These are phyloP conservation scores for Myrmecobius fasciatus DNA, from an alignment of 2,113 vertebrate genomes.

Conservation along the genomic window DNA sequence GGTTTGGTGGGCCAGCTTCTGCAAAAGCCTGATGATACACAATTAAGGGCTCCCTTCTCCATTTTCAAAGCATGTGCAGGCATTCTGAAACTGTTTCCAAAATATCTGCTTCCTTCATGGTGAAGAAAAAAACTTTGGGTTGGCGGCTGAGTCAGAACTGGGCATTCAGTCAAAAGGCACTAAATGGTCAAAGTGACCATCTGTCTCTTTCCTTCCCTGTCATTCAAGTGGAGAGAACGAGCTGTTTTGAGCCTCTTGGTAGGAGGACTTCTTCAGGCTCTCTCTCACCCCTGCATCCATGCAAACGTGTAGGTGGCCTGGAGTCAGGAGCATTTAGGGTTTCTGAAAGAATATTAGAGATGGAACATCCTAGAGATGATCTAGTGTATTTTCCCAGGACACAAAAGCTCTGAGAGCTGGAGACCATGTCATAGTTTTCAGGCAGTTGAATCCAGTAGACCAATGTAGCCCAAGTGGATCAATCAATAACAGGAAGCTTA, in stretches of 20 bases:
- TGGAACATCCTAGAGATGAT: background rate
- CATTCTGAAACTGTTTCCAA: background rate
- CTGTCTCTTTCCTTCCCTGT: background rate
- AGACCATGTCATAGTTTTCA: background rate
- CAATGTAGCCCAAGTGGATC: background rate
- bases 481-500: background rate
- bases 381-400: background rate
- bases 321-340: background rate
- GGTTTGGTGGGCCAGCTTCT: background rate
- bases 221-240: background rate
- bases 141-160: background rate
- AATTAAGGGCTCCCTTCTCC: no score
- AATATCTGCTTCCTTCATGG: background rate
- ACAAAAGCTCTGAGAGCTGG: background rate
- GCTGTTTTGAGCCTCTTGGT: background rate
- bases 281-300: background rate
- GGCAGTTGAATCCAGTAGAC: background rate
- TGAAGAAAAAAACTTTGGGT: background rate
- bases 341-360: background rate
- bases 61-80: background rate
- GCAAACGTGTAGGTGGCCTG: background rate
- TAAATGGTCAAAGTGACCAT: background rate
- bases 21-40: no score
- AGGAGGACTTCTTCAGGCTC: background rate
- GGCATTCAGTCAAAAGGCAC: background rate